phyloP scores from a whole-genome alignment of 2,888 invertebrate genomes.

The Drosophila silvestris region DNA sequence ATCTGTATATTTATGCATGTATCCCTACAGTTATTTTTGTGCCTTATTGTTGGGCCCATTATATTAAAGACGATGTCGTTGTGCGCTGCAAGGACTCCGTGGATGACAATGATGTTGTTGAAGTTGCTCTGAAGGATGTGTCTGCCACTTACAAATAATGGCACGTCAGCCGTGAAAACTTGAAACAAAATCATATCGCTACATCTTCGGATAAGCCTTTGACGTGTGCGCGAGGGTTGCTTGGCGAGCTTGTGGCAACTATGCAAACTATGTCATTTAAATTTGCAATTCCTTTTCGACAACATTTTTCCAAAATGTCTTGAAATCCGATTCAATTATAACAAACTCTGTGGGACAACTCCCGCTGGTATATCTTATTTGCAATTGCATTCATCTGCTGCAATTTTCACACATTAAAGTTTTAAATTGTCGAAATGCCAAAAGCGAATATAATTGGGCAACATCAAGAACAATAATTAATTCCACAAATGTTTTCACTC shows the following conservation, averaged over 20 bases:
- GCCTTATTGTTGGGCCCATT: conserved; percentile 27
- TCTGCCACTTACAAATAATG: conserved; percentile 69
- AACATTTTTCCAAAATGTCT: background rate
- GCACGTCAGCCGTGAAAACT: conserved; percentile 60
- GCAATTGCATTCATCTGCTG: conserved; percentile 40
- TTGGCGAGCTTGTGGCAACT: conserved; percentile 1
- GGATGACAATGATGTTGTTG: conserved; percentile 50
- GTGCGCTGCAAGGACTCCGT: conserved; percentile 15
- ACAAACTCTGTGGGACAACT: background rate
- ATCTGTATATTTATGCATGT: background rate
- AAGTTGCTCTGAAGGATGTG: conserved; percentile 43
- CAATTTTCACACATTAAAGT: conserved; percentile 36
- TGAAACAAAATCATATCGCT: conserved; percentile 65
- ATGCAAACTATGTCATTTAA: background rate
- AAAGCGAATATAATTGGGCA: conserved; percentile 24
- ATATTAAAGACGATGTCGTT: conserved; percentile 30
- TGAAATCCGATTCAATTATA: background rate
- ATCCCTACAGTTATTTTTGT: conserved; percentile 38
- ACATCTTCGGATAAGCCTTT: conserved; percentile 5
- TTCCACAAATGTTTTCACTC: conserved; percentile 24
- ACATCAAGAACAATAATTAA: conserved; percentile 39
- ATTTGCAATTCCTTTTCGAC: background rate
- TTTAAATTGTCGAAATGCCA: conserved; percentile 33
- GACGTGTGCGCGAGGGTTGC: conserved; percentile 3
- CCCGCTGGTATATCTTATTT: conserved; percentile 31